A percentile compares a stretch with the other conserved stretches of the same genome.
Evolutionary conservation across 1,140 invertebrate species (phyloP).

Genomic region (Laupala kohalensis): DNA sequence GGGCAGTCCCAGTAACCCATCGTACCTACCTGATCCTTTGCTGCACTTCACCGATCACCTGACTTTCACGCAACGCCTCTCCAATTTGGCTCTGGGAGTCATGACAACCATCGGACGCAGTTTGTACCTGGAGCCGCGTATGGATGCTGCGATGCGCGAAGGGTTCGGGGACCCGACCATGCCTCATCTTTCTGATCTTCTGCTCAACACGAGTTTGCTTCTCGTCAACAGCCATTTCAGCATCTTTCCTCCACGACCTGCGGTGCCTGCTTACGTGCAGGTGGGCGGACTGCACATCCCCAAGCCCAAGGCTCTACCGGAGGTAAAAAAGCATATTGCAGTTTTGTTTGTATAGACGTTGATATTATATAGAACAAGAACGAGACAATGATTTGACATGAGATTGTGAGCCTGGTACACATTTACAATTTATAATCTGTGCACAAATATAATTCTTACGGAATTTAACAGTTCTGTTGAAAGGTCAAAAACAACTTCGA

Average conservation of each 20-base stretch:
- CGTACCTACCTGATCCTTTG: constrained; percentile 19
- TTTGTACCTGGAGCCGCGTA: background rate
- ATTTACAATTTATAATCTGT: no score
- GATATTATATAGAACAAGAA: no score
- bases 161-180: background rate
- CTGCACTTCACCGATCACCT: constrained; percentile 18
- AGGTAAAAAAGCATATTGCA: constrained; percentile 18
- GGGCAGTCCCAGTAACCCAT: constrained; percentile 14
- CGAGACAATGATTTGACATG: no score
- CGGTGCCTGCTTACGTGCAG: constrained; percentile 34
- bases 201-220: constrained; percentile 2
- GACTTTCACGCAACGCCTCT: background rate
- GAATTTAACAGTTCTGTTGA: no score
- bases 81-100: background rate
- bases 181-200: background rate
- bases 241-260: constrained; percentile 19
- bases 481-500: no score
- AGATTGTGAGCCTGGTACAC: no score
- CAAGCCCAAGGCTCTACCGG: constrained; percentile 18
- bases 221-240: constrained; percentile 20
- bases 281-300: constrained; percentile 40
- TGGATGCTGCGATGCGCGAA: background rate
- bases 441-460: no score
- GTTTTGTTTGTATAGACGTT: no score
- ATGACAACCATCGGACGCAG: background rate